Percentiles rank a stretch among this genome's conserved stretches.
Conservation (phyloP, 2,888 invertebrate genomes). For the Oscheius sp. region DNA sequence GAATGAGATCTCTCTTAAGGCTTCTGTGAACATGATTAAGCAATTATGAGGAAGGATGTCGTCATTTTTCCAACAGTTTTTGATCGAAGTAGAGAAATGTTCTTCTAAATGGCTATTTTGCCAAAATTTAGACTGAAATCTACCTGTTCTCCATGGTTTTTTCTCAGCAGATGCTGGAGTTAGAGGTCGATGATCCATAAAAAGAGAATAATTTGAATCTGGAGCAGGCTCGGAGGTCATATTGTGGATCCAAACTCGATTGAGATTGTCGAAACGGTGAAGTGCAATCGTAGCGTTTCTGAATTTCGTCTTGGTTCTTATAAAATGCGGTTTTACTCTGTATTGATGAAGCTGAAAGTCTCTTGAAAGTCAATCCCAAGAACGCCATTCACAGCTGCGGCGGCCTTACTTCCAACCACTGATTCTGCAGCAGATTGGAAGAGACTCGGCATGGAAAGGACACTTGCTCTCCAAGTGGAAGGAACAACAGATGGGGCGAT, state of each 20-base stretch:
- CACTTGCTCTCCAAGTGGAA: slow-evolving; percentile 51
- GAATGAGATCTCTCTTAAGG: slow-evolving; percentile 8
- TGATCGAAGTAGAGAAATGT: not conserved
- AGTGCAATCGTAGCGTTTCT: slow-evolving; percentile 60
- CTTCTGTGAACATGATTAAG: not conserved
- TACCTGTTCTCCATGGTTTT: slow-evolving; percentile 12
- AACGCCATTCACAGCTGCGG: slow-evolving; percentile 43
- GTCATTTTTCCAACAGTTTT: slow-evolving; percentile 11
- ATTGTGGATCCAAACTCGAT: slow-evolving; percentile 46
- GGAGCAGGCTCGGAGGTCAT: not conserved
- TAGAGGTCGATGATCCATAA: slow-evolving; percentile 18
- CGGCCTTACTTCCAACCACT: slow-evolving; percentile 36
- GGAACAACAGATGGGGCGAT: slow-evolving; percentile 60
- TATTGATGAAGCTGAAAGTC: slow-evolving; percentile 43
- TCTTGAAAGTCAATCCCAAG: slow-evolving; percentile 22
- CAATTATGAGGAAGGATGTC: not conserved
- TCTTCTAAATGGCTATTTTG: too few species aligned
- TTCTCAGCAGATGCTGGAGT: not conserved
- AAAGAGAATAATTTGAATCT: slow-evolving; percentile 23
- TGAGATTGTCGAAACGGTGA: slow-evolving; percentile 58
- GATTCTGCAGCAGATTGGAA: slow-evolving; percentile 56
- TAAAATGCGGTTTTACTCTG: slow-evolving; percentile 34
- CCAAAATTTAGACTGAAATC: too few species aligned
- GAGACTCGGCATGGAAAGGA: slow-evolving; percentile 57
- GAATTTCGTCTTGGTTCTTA: not conserved